These are phyloP conservation scores for Micromys minutus DNA, from an alignment of 2,113 vertebrate species.

Conservation along the genomic window DNA sequence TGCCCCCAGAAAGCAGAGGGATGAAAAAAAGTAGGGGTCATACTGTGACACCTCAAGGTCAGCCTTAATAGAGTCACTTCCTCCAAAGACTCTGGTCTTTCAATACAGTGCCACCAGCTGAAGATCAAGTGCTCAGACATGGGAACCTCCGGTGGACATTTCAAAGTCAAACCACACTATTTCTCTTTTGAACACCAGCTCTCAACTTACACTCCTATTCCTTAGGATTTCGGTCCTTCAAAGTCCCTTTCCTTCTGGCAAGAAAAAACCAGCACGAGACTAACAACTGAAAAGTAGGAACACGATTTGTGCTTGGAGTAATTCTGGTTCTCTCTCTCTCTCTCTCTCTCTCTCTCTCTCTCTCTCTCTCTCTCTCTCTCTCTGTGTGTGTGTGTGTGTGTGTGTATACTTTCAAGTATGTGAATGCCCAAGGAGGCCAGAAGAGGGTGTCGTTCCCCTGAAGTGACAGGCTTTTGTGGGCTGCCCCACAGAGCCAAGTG, in stretches of 20 bases:
- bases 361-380: too few species aligned
- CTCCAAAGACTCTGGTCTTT: background rate
- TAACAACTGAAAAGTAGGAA: background rate
- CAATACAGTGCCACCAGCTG: background rate
- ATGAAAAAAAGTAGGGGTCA: background rate
- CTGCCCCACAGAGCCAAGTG: background rate
- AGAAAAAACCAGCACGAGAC: background rate
- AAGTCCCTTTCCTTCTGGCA: background rate
- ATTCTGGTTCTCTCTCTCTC: background rate
- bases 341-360: too few species aligned
- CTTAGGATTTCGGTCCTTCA: background rate
- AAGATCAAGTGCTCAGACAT: background rate
- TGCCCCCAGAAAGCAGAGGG: background rate
- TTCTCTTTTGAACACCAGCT: slow-evolving; percentile 5
- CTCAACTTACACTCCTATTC: background rate
- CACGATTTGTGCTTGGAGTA: too few species aligned
- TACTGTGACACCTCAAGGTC: background rate
- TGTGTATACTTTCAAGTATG: background rate
- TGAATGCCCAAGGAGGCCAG: background rate
- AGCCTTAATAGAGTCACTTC: background rate
- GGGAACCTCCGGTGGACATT: too few species aligned
- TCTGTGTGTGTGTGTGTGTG: background rate
- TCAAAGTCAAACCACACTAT: background rate
- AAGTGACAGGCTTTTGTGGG: background rate
- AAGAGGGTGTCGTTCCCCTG: too few species aligned